phyloP scores from a whole-genome alignment of 2,797 vertebrate genomes.

The Pitangus sulphuratus region DNA sequence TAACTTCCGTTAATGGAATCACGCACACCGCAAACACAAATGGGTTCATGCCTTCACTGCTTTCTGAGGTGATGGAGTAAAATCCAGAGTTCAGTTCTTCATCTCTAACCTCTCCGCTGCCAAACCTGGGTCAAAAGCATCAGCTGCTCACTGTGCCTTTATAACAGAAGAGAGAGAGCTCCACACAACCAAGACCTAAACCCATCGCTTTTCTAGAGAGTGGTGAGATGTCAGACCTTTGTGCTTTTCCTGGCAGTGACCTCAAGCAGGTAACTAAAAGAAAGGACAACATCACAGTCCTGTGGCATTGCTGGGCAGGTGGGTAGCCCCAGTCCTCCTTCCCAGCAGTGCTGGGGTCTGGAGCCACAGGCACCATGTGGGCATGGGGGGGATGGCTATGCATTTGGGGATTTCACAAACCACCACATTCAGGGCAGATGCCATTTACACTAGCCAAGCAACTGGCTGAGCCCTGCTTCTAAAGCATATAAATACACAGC shows the following conservation, averaged over 20 bases:
- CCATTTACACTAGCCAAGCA: background rate
- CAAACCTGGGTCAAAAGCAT: background rate
- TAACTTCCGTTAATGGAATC: background rate
- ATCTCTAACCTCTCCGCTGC: background rate
- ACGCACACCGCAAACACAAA: accelerated
- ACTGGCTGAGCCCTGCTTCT: background rate
- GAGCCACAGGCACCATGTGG: accelerated
- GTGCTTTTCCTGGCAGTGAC: background rate
- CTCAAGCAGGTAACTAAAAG: background rate
- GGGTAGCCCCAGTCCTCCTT: background rate
- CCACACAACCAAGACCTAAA: accelerated
- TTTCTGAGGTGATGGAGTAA: background rate
- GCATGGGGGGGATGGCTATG: accelerated
- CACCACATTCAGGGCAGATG: background rate
- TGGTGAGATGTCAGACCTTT: background rate
- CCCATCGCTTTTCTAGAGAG: background rate
- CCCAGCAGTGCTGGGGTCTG: accelerated
- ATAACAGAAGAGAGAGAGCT: background rate
- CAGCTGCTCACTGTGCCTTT: background rate
- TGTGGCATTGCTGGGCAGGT: background rate
- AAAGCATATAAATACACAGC: background rate
- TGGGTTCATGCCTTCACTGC: accelerated
- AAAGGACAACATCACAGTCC: background rate
- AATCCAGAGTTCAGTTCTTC: background rate
- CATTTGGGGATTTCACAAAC: background rate